phyloP scores from a whole-genome alignment of 2,797 vertebrate genomes.

The Peromyscus nudipes region DNA sequence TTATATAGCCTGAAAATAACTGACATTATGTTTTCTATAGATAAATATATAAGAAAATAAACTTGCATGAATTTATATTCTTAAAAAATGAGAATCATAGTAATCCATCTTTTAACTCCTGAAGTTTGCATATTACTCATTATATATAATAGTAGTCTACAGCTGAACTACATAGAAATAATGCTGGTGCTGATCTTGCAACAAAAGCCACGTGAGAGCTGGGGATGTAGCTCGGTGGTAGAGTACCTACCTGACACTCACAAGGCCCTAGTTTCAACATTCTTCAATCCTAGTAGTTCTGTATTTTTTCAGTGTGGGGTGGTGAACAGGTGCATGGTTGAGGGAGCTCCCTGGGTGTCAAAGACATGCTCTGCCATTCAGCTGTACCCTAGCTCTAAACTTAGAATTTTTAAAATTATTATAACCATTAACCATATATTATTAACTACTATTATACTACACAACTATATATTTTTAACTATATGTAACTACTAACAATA shows the following conservation, averaged over 20 bases:
- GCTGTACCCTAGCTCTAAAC: not conserved
- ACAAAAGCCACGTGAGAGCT: not conserved
- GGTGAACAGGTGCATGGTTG: not conserved
- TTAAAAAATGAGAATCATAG: constrained; percentile 16
- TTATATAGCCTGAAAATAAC: constrained; percentile 13
- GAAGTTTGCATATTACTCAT: not conserved
- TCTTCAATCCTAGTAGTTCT: not conserved
- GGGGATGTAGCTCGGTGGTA: not conserved
- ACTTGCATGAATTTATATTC: not conserved
- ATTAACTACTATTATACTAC: not conserved
- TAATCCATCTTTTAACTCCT: constrained; percentile 17
- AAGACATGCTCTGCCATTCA: not conserved
- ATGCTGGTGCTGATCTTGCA: not conserved
- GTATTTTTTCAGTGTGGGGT: not conserved
- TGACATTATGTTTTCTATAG: not conserved
- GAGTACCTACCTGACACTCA: no score
- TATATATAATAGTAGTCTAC: not conserved
- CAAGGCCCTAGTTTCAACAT: not conserved
- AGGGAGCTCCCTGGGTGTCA: not conserved
- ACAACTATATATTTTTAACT: not conserved
- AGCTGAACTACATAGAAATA: not conserved
- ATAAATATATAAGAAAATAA: constrained; percentile 30
- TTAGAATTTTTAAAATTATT: not conserved
- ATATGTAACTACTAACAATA: not conserved
- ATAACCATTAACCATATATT: not conserved